Percentiles rank a stretch among this genome's conserved stretches.
Evolutionary conservation across 2,113 vertebrate genomes (phyloP).

Genomic region (Ptychochromis oligacanthus): DNA sequence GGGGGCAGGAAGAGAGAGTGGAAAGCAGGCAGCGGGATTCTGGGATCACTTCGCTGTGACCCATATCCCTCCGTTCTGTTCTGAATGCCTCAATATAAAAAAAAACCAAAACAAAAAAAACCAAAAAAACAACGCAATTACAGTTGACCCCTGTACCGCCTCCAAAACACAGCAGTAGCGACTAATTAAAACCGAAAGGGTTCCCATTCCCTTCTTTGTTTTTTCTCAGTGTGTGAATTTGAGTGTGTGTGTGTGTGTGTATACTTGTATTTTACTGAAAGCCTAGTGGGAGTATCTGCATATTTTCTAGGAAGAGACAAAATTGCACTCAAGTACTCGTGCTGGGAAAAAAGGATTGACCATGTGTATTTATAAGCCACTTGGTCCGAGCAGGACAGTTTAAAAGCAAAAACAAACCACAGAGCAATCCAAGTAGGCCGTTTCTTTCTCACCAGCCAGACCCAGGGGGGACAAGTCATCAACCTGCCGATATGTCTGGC

Average conservation of each 20-base stretch:
- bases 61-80: slow-evolving; percentile 76
- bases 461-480: slow-evolving; percentile 57
- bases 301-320: slow-evolving; percentile 12
- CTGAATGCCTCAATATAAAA: slow-evolving; percentile 74
- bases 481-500: slow-evolving; percentile 70
- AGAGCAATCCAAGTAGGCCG: slow-evolving; percentile 34
- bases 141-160: slow-evolving; percentile 71
- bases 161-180: slow-evolving; percentile 72
- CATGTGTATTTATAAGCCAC: slow-evolving; percentile 8
- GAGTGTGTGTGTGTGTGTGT: slow-evolving; percentile 8
- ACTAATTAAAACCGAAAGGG: slow-evolving; percentile 78
- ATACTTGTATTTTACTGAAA: slow-evolving; percentile 29
- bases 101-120: too few relatives aligned
- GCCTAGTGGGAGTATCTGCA: slow-evolving; percentile 1
- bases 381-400: slow-evolving; percentile 30
- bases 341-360: slow-evolving; percentile 13
- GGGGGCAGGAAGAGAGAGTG: slow-evolving; percentile 43
- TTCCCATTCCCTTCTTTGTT: slow-evolving; percentile 65
- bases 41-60: slow-evolving; percentile 72
- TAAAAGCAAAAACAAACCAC: slow-evolving; percentile 47
- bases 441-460: slow-evolving; percentile 49
- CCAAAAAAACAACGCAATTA: slow-evolving; percentile 81
- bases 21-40: slow-evolving; percentile 56
- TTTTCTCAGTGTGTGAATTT: slow-evolving; percentile 55
- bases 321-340: not conserved